Evolutionary conservation across 2,888 invertebrate genomes (phyloP).

Genomic region (Xestia rhomboidea): DNA sequence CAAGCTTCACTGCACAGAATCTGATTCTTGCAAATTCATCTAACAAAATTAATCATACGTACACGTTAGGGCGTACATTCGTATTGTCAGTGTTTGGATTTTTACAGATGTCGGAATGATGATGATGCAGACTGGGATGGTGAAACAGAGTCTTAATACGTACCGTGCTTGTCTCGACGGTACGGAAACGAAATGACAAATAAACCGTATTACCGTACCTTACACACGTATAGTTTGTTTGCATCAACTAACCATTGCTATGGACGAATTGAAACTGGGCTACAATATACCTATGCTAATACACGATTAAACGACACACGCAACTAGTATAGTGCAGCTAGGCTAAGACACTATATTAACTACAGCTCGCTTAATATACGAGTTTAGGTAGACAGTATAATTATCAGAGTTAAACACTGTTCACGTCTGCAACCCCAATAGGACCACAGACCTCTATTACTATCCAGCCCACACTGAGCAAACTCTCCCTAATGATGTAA

Average conservation of each 20-base stretch:
- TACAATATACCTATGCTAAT: conserved; percentile 86
- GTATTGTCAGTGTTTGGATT: conserved; percentile 91
- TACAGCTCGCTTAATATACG: conserved; percentile 76
- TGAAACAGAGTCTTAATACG: conserved; percentile 96
- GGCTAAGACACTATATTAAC: conserved; percentile 84
- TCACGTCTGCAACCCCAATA: conserved; percentile 71
- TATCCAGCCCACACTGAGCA: conserved; percentile 55
- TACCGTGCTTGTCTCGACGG: conserved; percentile 94
- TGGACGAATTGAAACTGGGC: conserved; percentile 81
- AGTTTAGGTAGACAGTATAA: conserved; percentile 69
- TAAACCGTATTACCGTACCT: conserved; percentile 86
- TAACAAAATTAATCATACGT: conserved; percentile 70
- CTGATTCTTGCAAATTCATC: conserved; percentile 76
- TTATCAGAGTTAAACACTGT: conserved; percentile 69
- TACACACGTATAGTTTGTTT: conserved; percentile 88
- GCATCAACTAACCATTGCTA: conserved; percentile 89
- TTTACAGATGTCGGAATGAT: conserved; percentile 99
- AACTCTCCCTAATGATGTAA: conserved; percentile 3
- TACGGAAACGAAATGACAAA: conserved; percentile 91
- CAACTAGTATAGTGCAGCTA: conserved; percentile 87
- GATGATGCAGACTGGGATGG: conserved; percentile 99
- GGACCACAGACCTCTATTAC: conserved; percentile 65
- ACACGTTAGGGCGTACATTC: conserved; percentile 81
- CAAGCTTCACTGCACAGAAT: conserved; percentile 65
- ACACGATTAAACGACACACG: conserved; percentile 87